These are phyloP conservation scores for Galeopsomyia nigrocyanea DNA, from an alignment of 2,888 invertebrate species.

Conservation along the genomic window DNA sequence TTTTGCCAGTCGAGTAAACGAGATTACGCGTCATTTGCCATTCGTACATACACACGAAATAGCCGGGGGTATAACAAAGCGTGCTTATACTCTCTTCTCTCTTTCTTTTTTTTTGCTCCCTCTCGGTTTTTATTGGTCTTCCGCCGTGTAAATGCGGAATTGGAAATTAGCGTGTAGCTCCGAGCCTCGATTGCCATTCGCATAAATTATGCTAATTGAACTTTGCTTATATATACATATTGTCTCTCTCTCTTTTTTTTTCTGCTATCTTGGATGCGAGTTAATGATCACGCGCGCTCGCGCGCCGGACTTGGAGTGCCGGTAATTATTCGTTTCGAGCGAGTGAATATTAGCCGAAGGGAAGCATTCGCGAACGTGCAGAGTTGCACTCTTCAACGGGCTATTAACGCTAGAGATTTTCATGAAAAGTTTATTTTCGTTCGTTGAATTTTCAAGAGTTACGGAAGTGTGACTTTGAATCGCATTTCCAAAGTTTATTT, in stretches of 20 bases:
- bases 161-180: constrained; percentile 36
- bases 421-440: constrained; percentile 9
- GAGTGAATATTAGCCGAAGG: constrained; percentile 17
- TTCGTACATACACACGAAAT: not conserved
- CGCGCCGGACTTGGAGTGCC: constrained; percentile 8
- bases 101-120: not conserved
- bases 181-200: constrained; percentile 27
- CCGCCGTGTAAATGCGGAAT: constrained; percentile 21
- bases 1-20: not conserved
- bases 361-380: constrained; percentile 17
- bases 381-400: constrained; percentile 5
- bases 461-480: not conserved
- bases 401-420: constrained; percentile 18
- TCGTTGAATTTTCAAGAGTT: constrained; percentile 14
- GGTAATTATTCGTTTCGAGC: constrained; percentile 30
- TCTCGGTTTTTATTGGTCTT: constrained; percentile 12
- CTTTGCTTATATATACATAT: too few relatives aligned
- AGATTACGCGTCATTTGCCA: constrained; percentile 27
- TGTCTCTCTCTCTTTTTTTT: constrained; percentile 17
- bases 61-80: not conserved
- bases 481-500: too few relatives aligned
- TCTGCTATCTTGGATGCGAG: not conserved
- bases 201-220: constrained; percentile 43
- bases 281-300: constrained; percentile 40
- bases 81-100: not conserved